Percentiles rank a stretch among this genome's conserved stretches.
phyloP scores from a whole-genome alignment of 2,888 invertebrate genomes.

The Notocelia uddmanniana region DNA sequence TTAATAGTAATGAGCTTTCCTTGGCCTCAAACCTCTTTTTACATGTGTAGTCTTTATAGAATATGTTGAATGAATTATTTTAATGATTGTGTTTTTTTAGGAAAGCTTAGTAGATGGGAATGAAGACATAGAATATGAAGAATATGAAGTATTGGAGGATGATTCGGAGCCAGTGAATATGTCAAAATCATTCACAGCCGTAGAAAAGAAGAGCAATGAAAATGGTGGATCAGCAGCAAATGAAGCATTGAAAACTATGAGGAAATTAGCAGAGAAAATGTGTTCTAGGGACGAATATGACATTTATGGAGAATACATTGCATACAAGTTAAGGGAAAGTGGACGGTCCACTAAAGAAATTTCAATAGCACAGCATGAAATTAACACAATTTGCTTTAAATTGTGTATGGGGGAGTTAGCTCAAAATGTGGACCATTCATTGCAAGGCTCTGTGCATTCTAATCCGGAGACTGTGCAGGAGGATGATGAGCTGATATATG shows the following conservation, averaged over 20 bases:
- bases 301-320: conserved; percentile 42
- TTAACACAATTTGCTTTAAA: conserved; percentile 43
- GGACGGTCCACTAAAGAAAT: conserved; percentile 35
- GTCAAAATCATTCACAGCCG: not conserved
- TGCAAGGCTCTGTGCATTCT: conserved; percentile 29
- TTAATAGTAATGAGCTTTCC: not conserved
- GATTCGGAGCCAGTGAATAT: not conserved
- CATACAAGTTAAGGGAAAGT: conserved; percentile 33
- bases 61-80: not conserved
- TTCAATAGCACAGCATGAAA: conserved; percentile 41
- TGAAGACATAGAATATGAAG: conserved; percentile 31
- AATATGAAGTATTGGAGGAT: conserved; percentile 33
- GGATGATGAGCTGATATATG: conserved; percentile 11
- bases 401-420: conserved; percentile 38
- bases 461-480: conserved; percentile 15
- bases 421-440: conserved; percentile 15
- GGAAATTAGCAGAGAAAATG: conserved; percentile 37
- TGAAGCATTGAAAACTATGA: conserved; percentile 41
- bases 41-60: not conserved
- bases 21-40: not conserved
- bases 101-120: not conserved
- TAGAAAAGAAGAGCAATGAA: conserved; percentile 21
- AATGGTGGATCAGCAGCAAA: conserved; percentile 16
- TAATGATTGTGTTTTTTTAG: conserved; percentile 7
- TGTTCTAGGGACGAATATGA: conserved; percentile 41